These are phyloP conservation scores for Holacanthus passer DNA, from an alignment of 2,113 vertebrate species.

Conservation along the genomic window DNA sequence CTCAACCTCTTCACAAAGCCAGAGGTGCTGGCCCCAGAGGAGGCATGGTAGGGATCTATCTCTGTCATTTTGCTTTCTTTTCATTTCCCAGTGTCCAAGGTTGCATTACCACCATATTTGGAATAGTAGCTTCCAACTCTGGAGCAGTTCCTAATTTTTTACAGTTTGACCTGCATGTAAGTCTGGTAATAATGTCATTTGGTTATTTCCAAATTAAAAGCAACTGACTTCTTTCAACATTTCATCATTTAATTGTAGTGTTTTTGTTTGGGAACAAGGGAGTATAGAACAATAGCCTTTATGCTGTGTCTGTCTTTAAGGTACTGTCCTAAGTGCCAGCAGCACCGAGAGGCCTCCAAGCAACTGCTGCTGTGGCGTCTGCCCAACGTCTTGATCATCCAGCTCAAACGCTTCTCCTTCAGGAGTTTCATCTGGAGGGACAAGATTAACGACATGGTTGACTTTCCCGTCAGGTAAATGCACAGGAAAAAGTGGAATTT, in stretches of 20 bases:
- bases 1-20: constrained; percentile 98
- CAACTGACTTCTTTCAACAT: neutral
- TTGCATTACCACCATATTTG: neutral
- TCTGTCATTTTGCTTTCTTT: neutral
- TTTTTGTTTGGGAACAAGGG: neutral
- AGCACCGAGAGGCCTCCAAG: constrained; percentile 97
- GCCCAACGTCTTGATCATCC: constrained; percentile 96
- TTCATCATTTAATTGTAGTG: neutral
- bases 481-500: neutral
- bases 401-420: constrained; percentile 99
- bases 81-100: no score
- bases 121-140: neutral
- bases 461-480: constrained; percentile 94
- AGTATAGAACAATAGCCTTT: neutral
- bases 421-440: constrained; percentile 99
- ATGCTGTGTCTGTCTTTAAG: constrained; percentile 70
- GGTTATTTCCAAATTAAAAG: neutral
- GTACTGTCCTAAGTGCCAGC: constrained; percentile 99
- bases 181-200: neutral
- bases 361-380: constrained; percentile 97
- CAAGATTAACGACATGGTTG: constrained; percentile 99
- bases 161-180: no score
- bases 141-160: neutral
- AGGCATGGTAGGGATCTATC: constrained; percentile 91
- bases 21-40: constrained; percentile 96